A percentile compares a stretch with the other conserved stretches of the same genome.
Conservation (phyloP, 2,888 invertebrate species). For the Philereme vetulata region DNA sequence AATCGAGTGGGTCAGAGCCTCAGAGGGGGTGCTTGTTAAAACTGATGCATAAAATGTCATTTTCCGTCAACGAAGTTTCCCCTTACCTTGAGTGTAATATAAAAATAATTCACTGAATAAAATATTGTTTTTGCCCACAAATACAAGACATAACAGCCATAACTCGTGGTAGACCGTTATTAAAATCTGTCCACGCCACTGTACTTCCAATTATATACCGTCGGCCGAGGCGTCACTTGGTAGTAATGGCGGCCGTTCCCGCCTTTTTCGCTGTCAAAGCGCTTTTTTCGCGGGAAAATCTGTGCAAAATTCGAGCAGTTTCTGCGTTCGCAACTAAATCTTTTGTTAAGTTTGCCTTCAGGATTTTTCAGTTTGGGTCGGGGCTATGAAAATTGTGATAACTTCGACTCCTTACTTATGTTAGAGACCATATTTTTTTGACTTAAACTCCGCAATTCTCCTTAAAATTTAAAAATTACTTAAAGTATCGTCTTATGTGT, state of each 20-base stretch:
- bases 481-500: too few relatives aligned
- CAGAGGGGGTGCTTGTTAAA: too few relatives aligned
- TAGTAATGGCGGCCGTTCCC: slow-evolving; percentile 83
- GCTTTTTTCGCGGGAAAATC: slow-evolving; percentile 72
- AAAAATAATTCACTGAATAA: slow-evolving; percentile 24
- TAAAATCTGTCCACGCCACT: slow-evolving; percentile 52
- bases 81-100: slow-evolving; percentile 14
- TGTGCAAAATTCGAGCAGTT: slow-evolving; percentile 36
- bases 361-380: slow-evolving; percentile 24
- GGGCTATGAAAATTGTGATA: slow-evolving; percentile 25
- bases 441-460: not conserved
- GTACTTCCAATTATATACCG: slow-evolving; percentile 53
- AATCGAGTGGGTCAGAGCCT: too few relatives aligned
- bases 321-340: slow-evolving; percentile 34
- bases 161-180: slow-evolving; percentile 47
- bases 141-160: slow-evolving; percentile 39
- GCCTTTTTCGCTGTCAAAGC: slow-evolving; percentile 82
- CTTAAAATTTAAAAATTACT: too few relatives aligned
- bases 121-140: slow-evolving; percentile 32
- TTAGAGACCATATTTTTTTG: not conserved
- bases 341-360: slow-evolving; percentile 32
- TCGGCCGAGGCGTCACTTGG: slow-evolving; percentile 85
- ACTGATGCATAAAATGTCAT: not conserved
- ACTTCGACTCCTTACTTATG: slow-evolving; percentile 11
- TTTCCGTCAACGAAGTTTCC: not conserved